Base-by-base conservation (phyloP, 2,113 vertebrate genomes). In the Corythornis cristatus region DNA sequence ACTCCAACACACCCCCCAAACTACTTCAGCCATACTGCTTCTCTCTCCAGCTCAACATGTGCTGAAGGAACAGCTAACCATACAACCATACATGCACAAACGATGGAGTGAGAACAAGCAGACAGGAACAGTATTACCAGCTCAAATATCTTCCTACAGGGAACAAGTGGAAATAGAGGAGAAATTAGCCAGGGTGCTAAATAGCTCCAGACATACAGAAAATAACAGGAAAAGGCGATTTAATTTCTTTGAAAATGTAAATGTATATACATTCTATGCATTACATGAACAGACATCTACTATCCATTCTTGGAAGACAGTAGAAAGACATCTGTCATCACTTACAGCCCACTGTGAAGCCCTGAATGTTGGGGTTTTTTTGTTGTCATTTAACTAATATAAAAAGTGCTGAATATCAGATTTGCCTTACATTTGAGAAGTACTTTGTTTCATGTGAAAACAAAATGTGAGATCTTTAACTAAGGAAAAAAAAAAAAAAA, bases 391-490 rank as follows among this genome's bases (percentile, higher is more conserved):
- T 79, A 93, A 77, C 37, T 88, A 65, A 53, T 35, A 77, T 0
- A 78, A 37, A 88, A 90, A 95, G 77, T 64, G 65, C 83, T 78
- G 70, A 92, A 21, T 22, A 77, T 40, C 40, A 84, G n/a, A 25
- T 72, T 90, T 61, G 60, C 89, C 86, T 75, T 67, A 46, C 7
- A 82, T 88, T 89, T 89, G 67, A 91, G 71, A 91, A 94, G 58
- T 75, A 72, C 40, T 60, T 64, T 53, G 48, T 42, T 61, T 45
- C 67, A n/a, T 25, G n/a, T 74, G 43, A 81, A 92, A 92, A 93
- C 15, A 58, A 90, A 92, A 51, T 2, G 28, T 6, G 25, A 51
- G 35, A 79, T 5, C 3, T 31, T 33, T 33, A n/a, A 60, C 35
- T 42, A 9, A 64, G 74, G 46, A 4, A 64, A 31, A 25, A 58